These are phyloP conservation scores for Syngnathus scovelli DNA, from an alignment of 2,113 vertebrate species.

Conservation along the genomic window DNA sequence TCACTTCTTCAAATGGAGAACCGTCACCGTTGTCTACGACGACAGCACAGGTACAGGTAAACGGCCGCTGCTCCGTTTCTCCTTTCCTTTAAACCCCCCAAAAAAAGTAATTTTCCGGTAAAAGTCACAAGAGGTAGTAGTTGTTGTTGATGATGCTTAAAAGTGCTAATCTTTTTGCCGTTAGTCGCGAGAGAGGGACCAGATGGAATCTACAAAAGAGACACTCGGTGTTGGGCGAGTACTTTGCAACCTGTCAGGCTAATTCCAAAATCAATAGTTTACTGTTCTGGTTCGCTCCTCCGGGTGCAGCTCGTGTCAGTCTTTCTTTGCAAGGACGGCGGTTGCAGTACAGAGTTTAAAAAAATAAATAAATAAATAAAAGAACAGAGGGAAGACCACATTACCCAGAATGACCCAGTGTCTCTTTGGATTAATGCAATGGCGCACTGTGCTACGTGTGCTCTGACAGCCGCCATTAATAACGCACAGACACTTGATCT, in stretches of 20 bases:
- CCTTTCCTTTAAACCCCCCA: not conserved
- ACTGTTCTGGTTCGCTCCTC: conserved; percentile 57
- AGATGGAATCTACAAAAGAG: conserved; percentile 34
- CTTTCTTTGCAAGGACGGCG: conserved; percentile 56
- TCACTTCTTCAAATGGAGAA: conserved; percentile 98
- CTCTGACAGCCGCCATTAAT: conserved; percentile 60
- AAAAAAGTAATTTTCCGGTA: not conserved
- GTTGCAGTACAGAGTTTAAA: conserved; percentile 22
- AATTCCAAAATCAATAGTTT: conserved; percentile 70
- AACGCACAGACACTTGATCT: conserved; percentile 57
- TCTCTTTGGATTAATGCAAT: conserved; percentile 62
- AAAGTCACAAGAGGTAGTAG: conserved; percentile 13
- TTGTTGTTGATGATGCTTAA: conserved; percentile 1
- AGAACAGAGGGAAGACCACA: conserved; percentile 37
- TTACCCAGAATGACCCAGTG: conserved; percentile 61
- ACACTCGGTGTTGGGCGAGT: conserved; percentile 45
- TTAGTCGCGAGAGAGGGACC: conserved; percentile 11
- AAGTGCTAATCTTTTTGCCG: conserved; percentile 3
- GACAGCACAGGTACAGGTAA: conserved; percentile 94
- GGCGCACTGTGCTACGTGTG: conserved; percentile 44
- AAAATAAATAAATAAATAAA: conserved; percentile 14
- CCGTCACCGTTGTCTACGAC: conserved; percentile 78
- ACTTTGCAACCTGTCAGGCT: conserved; percentile 65
- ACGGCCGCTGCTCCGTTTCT: conserved; percentile 34
- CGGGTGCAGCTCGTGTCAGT: conserved; percentile 59